Conservation (phyloP, 2,113 vertebrate genomes). For the Aramus guarauna region DNA sequence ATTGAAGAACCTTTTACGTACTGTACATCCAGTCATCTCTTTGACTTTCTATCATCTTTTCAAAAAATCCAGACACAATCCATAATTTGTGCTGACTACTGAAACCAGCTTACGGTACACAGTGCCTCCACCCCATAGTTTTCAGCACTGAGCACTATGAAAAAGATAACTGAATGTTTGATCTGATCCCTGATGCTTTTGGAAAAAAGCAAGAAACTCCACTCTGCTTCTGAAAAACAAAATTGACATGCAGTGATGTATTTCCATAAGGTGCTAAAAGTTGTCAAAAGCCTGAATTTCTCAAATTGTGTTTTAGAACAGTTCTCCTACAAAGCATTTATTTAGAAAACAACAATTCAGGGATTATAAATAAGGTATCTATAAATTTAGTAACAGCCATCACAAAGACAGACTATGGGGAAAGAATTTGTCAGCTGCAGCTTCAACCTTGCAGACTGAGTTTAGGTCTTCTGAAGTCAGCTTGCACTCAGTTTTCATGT, state of each 20-base stretch:
- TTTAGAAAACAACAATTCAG: neutral
- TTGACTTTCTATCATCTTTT: neutral
- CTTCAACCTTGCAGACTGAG: neutral
- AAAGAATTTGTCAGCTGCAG: neutral
- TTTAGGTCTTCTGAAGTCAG: neutral
- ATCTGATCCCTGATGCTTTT: neutral
- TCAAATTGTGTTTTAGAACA: neutral
- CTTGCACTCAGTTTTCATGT: neutral
- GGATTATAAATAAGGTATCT: neutral
- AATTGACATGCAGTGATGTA: neutral
- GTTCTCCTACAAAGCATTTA: neutral
- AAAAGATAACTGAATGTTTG: neutral
- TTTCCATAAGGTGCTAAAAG: neutral
- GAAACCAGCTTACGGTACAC: neutral
- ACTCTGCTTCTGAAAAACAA: neutral
- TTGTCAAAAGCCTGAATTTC: neutral
- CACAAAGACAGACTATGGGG: neutral
- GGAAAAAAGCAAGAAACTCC: neutral
- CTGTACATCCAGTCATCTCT: neutral
- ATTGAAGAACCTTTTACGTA: neutral
- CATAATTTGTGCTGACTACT: neutral
- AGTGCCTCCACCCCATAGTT: neutral
- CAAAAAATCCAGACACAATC: neutral
- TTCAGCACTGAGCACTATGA: neutral
- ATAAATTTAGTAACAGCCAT: neutral